Base-by-base conservation (phyloP, 2,888 invertebrate species). In the Epiblema foenella region DNA sequence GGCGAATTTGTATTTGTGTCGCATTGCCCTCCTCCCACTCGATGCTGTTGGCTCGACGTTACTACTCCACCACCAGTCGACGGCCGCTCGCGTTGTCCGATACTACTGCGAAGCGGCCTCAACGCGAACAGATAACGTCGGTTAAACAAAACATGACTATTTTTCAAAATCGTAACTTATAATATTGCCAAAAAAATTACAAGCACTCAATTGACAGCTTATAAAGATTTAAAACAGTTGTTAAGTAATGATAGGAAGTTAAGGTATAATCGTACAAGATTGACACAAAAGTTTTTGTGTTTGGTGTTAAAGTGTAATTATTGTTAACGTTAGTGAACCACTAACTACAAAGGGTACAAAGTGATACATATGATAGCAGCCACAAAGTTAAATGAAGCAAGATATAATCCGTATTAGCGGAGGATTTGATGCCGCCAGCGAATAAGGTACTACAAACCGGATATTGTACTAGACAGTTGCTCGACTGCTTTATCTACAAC, bases 381-480 rank as follows among this genome's bases (percentile, higher is more conserved):
- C 77, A 75, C 74, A 75, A 77, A 81, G 79, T 85, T 83, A 83
- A 88, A 87, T 86, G 86, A 87, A 83, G 81, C 81, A 79, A 81
- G 75, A 81, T 75, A 83, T 77, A 75, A 78, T 78, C 78, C 77
- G 77, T 79, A 76, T 79, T 77, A 80, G 82, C 81, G 83, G 88
- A 88, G 87, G 87, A 87, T 88, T 90, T 84, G 85, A 88, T 88
- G 88, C 83, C 77, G 81, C 85, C 86, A 88, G 84, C 84, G 85
- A 87, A 87, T 86, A 91, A 93, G 93, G 93, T 93, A 92, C 84
- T 86, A 78, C 78, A 88, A 92, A 92, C 91, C 91, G 91, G 90
- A 90, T 90, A 89, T 88, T 84, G 80, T 87, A 86, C 87, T 85
- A 85, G 82, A 85, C 83, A 87, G 85, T 87, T 74, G 89, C 82